A percentile compares a stretch with the other conserved stretches of the same genome.
phyloP scores from a whole-genome alignment of 2,113 vertebrate species.

The Hippocampus guttulatus region DNA sequence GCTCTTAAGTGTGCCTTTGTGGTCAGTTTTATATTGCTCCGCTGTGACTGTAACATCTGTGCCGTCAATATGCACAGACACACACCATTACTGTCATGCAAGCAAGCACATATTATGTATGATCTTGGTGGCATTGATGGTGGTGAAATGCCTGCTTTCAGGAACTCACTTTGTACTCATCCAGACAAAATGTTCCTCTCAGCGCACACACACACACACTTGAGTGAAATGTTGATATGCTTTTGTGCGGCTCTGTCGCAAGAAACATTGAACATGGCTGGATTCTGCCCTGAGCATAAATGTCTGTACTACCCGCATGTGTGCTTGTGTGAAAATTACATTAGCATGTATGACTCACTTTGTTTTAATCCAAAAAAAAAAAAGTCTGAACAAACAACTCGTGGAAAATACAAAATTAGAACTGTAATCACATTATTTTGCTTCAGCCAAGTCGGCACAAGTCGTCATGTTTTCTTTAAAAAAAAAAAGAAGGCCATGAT shows the following conservation, averaged over 20 bases:
- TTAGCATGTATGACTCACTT: conserved; percentile 19
- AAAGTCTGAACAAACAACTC: neutral
- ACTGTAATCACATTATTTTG: neutral
- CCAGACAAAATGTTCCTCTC: conserved; percentile 1
- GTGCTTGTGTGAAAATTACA: conserved; percentile 9
- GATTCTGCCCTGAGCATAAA: conserved; percentile 20
- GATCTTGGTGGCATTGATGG: neutral
- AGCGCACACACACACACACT: conserved; percentile 2
- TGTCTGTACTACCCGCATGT: conserved; percentile 26
- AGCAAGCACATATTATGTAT: neutral
- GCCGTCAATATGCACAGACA: conserved; percentile 37
- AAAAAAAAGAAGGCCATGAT: neutral
- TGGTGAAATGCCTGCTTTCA: neutral
- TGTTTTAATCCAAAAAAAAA: conserved; percentile 14
- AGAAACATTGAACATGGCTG: conserved; percentile 13
- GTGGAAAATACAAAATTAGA: neutral
- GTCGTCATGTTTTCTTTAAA: neutral
- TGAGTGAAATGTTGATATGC: neutral
- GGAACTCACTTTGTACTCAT: neutral
- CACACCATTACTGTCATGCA: conserved; percentile 10
- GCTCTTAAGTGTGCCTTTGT: conserved; percentile 19
- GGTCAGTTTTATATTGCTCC: conserved; percentile 38
- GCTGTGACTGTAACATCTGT: conserved; percentile 33
- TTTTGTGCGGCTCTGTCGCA: conserved; percentile 9
- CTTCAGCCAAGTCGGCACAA: neutral